Evolutionary conservation across 53 echinoderm and acorn worm genomes (phyloP).

Genomic region (Stichopus horrens): DNA sequence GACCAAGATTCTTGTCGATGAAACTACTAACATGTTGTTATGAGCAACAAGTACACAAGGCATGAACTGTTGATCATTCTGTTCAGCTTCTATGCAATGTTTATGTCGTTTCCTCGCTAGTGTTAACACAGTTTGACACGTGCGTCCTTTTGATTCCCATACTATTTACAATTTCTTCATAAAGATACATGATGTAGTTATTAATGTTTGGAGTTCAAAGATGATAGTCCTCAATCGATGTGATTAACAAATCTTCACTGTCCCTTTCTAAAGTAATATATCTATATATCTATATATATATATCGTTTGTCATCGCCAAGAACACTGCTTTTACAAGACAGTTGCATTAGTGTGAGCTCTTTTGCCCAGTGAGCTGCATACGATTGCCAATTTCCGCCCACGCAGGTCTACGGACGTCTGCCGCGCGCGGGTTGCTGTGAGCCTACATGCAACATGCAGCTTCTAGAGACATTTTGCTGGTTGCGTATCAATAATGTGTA

Average conservation of each 20-base stretch:
- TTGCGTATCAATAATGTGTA: slow-evolving; percentile 1
- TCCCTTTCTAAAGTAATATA: not conserved
- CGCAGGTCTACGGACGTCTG: not conserved
- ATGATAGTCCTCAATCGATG: not conserved
- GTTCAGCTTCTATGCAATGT: no score
- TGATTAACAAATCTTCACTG: slow-evolving; percentile 8
- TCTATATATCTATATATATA: no score
- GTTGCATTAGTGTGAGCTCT: not conserved
- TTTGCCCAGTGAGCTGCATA: not conserved
- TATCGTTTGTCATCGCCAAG: not conserved
- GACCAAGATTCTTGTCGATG: not conserved
- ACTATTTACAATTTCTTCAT: not conserved
- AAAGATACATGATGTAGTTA: not conserved
- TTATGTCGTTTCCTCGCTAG: no score
- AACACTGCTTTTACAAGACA: not conserved
- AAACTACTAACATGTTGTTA: not conserved
- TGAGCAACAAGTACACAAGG: not conserved
- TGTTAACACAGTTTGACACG: no score
- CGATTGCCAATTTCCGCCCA: slow-evolving; percentile 6
- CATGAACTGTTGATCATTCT: no score
- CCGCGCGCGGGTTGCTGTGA: not conserved
- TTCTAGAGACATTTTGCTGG: not conserved
- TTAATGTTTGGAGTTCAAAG: slow-evolving; percentile 7
- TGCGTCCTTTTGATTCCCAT: no score
- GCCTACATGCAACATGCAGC: not conserved